phyloP scores from a whole-genome alignment of 2,797 vertebrate genomes.

The Gobionotothen gibberifrons region DNA sequence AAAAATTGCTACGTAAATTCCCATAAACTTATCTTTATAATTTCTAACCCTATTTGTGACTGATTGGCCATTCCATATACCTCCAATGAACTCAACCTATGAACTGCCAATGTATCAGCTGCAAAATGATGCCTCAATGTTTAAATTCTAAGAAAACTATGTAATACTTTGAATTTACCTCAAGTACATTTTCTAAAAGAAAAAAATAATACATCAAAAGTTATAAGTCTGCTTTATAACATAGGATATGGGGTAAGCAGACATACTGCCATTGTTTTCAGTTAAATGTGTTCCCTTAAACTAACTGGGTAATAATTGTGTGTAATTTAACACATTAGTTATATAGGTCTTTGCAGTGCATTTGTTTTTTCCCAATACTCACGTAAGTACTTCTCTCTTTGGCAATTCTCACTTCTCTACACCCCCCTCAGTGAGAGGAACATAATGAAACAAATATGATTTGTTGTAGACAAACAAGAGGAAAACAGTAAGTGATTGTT shows the following conservation, averaged over 20 bases:
- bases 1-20: background rate
- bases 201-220: constrained; percentile 3
- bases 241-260: background rate
- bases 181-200: background rate
- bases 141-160: background rate
- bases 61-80: background rate
- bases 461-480: constrained; percentile 71
- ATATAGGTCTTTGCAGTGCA: constrained; percentile 7
- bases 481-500: constrained; percentile 77
- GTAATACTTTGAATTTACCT: background rate
- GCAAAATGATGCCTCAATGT: background rate
- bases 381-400: constrained; percentile 20
- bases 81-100: background rate
- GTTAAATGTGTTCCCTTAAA: constrained; percentile 9
- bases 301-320: constrained; percentile 9
- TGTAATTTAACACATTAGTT: constrained; percentile 15
- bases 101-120: background rate
- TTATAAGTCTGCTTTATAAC: background rate
- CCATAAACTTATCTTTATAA: background rate
- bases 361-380: background rate
- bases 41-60: background rate
- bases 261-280: background rate
- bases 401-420: constrained; percentile 32
- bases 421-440: constrained; percentile 54
- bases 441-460: constrained; percentile 77